These are phyloP conservation scores for Meteorus colon DNA, from an alignment of 2,888 invertebrate species.

Conservation along the genomic window DNA sequence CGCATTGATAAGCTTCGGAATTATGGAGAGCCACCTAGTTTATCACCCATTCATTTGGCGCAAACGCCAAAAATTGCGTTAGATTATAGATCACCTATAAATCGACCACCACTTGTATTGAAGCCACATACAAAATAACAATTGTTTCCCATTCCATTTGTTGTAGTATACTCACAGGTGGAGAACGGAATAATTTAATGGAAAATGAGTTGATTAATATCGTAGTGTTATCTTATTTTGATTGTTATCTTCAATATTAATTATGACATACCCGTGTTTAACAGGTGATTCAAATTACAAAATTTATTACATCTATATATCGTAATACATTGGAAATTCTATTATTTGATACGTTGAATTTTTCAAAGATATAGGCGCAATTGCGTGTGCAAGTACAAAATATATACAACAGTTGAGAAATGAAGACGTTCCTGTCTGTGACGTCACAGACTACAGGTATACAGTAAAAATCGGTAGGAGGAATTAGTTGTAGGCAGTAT, in stretches of 20 bases:
- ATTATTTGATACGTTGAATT: not conserved
- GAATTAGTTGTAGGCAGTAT: no score
- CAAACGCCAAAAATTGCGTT: conserved; percentile 8
- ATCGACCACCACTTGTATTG: not conserved
- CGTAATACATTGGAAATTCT: not conserved
- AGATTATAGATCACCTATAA: conserved; percentile 1
- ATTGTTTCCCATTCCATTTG: not conserved
- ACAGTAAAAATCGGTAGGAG: no score
- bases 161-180: no score
- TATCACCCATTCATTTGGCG: conserved; percentile 72
- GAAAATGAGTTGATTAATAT: not conserved
- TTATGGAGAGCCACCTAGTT: conserved; percentile 76
- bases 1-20: conserved; percentile 75
- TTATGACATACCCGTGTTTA: not conserved
- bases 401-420: no score
- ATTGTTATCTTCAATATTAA: not conserved
- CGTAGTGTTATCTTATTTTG: not conserved
- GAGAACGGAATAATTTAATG: not conserved
- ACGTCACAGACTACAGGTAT: no score
- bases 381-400: no score
- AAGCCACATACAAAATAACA: not conserved
- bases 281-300: not conserved
- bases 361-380: no score
- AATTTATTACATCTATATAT: not conserved
- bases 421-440: no score